Conservation (phyloP, 2,797 vertebrate species). For the Lophotriccus pileatus region DNA sequence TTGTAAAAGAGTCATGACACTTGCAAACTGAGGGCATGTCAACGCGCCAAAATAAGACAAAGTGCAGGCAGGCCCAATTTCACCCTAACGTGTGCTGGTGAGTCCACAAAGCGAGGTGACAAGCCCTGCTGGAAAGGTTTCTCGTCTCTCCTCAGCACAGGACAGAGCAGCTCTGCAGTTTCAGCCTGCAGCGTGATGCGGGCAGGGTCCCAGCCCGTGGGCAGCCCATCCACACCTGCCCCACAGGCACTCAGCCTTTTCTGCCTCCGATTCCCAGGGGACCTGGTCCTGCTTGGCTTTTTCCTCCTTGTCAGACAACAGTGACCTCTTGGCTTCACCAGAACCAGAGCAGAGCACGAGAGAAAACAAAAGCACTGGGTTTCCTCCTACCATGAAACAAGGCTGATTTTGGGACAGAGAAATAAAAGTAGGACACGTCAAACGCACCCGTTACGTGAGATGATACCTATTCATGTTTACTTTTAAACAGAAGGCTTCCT, state of each 20-base stretch:
- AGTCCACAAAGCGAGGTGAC: background rate
- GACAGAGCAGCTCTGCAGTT: background rate
- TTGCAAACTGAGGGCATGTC: background rate
- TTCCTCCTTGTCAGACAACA: background rate
- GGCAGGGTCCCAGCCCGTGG: accelerated
- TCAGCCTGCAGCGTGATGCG: background rate
- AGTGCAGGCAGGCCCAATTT: background rate
- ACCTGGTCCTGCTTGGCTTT: background rate
- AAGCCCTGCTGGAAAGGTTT: background rate
- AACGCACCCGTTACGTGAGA: accelerated
- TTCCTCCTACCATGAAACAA: background rate
- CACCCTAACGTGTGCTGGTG: background rate
- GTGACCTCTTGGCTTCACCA: background rate
- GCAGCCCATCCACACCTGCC: background rate
- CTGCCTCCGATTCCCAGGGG: accelerated
- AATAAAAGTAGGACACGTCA: conserved; percentile 17
- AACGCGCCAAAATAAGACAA: background rate
- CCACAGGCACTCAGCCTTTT: background rate
- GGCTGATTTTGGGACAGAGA: background rate
- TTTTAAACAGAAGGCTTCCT: background rate
- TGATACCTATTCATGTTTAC: background rate
- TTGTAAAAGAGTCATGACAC: background rate
- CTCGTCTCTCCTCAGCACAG: background rate
- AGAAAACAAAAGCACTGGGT: background rate
- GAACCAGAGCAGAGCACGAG: background rate